Evolutionary conservation across 2,113 vertebrate genomes (phyloP), one percentile per base, ranked within the genome.

Genomic region (Paradoxurus hermaphroditus): DNA sequence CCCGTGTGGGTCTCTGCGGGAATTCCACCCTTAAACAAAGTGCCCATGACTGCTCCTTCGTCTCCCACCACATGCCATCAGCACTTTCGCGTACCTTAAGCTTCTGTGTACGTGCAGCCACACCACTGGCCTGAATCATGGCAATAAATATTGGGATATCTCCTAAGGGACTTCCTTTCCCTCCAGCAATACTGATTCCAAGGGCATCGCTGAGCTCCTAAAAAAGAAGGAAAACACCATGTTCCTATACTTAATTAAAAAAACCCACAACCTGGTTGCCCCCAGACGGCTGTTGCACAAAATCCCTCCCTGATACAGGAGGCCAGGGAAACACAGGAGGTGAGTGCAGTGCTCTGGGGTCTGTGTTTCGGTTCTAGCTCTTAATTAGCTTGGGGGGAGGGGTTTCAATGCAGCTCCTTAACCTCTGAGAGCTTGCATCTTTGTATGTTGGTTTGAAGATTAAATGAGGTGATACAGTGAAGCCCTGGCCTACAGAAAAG

Each of bases 101-200:
- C 56, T 97, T 99, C 39, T 99, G 99, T 2, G 99, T 99, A 2
- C 99, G 99, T 29, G 99, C 99, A 0, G 99, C 99, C 62, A 99
- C 99, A 14, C 99, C 99, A 0, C 98, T 99, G 98, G 99, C 99
- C 97, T 99, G 99, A 97, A 99, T 99, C 99, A 99, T 99, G 27
- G 99, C 99, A 3, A 99, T 99, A 98, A 99, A 99, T 97, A 99
- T 99, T 39, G 99, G 99, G 72, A 99, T 99, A 97, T 99, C 99
- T 25, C 99, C 99, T 87, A 99, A 92, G 0, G 99, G 99, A 96
- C 99, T 99, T 53, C 99, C 99, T 93, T 99, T 99, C 82, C 99
- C 99, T 94, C 99, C 99, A 0, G 99, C 99, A 92, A 99, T 99
- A 92, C 99, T 99, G 98, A 99, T 99, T 79, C 99, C 99, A 70